Evolutionary conservation across 2,888 invertebrate genomes (phyloP).

Genomic region (Mystacides longicornis): DNA sequence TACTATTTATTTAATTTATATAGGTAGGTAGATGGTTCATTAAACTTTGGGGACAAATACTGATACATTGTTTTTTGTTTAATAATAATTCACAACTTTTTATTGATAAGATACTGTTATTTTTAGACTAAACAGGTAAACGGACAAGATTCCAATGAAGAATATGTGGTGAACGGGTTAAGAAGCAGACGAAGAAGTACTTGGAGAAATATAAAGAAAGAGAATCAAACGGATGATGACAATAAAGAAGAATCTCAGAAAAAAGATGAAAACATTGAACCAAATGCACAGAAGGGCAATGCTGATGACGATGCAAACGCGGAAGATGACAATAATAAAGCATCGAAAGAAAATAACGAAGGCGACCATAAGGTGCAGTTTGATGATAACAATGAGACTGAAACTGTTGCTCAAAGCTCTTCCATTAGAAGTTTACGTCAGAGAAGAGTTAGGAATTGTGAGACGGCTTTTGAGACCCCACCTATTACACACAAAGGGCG

Average conservation of each 20-base stretch:
- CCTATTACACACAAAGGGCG: neutral
- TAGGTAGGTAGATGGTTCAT: no score
- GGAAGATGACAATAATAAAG: constrained; percentile 27
- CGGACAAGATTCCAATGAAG: constrained; percentile 18
- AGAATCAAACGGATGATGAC: neutral
- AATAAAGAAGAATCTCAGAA: constrained; percentile 29
- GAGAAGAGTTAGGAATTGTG: constrained; percentile 16
- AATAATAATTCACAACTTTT: no score
- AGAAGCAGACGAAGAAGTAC: constrained; percentile 12
- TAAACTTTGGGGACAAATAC: no score
- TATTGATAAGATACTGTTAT: neutral
- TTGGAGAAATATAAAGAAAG: constrained; percentile 26
- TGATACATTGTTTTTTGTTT: no score
- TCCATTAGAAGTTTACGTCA: constrained; percentile 16
- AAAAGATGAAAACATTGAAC: constrained; percentile 35
- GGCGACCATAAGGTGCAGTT: constrained; percentile 25
- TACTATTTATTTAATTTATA: no score
- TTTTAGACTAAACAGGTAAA: constrained; percentile 21
- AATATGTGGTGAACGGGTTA: constrained; percentile 10
- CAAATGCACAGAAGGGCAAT: constrained; percentile 16
- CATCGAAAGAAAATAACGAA: constrained; percentile 34
- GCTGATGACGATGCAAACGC: constrained; percentile 17
- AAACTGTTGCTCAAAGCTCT: constrained; percentile 12
- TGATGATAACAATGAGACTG: constrained; percentile 19
- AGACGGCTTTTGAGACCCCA: constrained; percentile 26